These are phyloP conservation scores for Malaclemys terrapin DNA, from an alignment of 2,113 vertebrate species.

Conservation along the genomic window DNA sequence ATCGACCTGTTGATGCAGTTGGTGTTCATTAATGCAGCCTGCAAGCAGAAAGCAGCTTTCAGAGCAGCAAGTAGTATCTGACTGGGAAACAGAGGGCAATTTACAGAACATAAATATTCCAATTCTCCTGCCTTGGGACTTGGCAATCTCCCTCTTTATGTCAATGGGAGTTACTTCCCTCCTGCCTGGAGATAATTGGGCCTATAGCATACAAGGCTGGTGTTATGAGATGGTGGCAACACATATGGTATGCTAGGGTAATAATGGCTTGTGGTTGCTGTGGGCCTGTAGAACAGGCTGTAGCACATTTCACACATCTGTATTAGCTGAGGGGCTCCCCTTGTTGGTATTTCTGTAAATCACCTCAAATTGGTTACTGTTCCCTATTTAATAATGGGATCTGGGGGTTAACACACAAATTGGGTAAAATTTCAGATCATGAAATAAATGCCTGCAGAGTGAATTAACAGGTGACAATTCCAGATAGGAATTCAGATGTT, in stretches of 20 bases:
- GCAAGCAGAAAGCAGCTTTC: neutral
- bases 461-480: neutral
- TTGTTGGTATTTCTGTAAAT: neutral
- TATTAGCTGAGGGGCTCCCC: neutral
- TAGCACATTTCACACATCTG: neutral
- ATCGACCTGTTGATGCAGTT: neutral
- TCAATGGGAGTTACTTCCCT: neutral
- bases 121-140: neutral
- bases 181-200: neutral
- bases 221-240: neutral
- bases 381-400: neutral
- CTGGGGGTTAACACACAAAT: neutral
- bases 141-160: neutral
- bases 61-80: neutral
- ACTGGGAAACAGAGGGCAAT: neutral
- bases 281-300: no score
- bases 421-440: neutral
- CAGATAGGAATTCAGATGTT: neutral
- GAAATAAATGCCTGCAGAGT: neutral
- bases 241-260: neutral
- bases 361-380: neutral
- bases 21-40: neutral
- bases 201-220: neutral
- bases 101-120: neutral
- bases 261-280: neutral